A percentile compares a stretch with the other conserved stretches of the same genome.
Evolutionary conservation across 2,113 vertebrate genomes (phyloP).

Genomic region (Elephantulus edwardii): DNA sequence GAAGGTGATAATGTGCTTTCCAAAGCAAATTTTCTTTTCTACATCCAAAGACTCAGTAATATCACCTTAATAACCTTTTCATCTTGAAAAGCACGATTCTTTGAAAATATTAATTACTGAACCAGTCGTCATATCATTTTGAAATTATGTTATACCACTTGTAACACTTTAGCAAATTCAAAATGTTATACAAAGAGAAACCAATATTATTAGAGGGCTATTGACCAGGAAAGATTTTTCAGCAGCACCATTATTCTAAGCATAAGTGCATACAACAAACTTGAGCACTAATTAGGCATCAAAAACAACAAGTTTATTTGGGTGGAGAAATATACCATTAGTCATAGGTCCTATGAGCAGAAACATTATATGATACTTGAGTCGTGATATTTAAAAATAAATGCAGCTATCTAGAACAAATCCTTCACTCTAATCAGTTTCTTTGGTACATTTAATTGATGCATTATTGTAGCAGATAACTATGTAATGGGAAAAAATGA

Average conservation of each 20-base stretch:
- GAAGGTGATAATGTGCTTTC: conserved; percentile 81
- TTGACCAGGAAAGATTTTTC: conserved; percentile 63
- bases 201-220: conserved; percentile 68
- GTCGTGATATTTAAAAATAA: conserved; percentile 84
- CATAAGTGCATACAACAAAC: conserved; percentile 60
- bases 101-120: conserved; percentile 79
- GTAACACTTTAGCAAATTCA: conserved; percentile 71
- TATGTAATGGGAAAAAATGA: conserved; percentile 54
- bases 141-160: conserved; percentile 67
- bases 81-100: conserved; percentile 68
- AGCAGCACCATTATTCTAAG: conserved; percentile 58
- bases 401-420: conserved; percentile 80
- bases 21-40: conserved; percentile 79
- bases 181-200: conserved; percentile 67
- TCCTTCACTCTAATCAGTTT: conserved; percentile 83
- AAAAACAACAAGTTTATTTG: conserved; percentile 72
- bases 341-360: conserved; percentile 71
- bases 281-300: conserved; percentile 65
- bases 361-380: conserved; percentile 63
- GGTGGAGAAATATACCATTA: conserved; percentile 68
- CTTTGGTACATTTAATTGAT: conserved; percentile 83
- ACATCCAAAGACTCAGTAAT: conserved; percentile 74
- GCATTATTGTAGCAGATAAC: conserved; percentile 76
- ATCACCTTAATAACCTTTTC: conserved; percentile 73
- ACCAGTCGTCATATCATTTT: conserved; percentile 50